A percentile compares a stretch with the other conserved stretches of the same genome.
Evolutionary conservation across 2,888 invertebrate species (phyloP).

Genomic region (Drosophila mettleri): DNA sequence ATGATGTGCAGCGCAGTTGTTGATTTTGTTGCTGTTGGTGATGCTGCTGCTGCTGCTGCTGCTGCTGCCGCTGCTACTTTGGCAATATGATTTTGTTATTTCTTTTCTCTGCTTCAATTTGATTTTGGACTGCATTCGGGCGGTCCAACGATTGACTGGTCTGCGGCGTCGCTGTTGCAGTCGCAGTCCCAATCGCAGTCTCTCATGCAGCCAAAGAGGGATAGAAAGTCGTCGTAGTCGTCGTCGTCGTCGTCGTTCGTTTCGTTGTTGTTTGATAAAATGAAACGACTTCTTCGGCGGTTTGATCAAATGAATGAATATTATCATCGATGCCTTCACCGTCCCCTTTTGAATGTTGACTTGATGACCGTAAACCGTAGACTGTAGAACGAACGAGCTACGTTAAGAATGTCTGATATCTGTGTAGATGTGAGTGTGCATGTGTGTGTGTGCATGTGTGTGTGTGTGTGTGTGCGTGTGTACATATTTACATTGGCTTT

Average conservation of each 20-base stretch:
- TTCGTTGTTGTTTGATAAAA: conserved; percentile 50
- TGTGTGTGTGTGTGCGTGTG: conserved; percentile 14
- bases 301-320: conserved; percentile 83
- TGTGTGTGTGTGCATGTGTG: conserved; percentile 17
- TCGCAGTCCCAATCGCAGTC: too few species aligned
- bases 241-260: conserved; percentile 56
- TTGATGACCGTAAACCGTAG: conserved; percentile 68
- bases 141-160: conserved; percentile 49
- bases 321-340: conserved; percentile 72
- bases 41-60: conserved; percentile 37
- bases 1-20: conserved; percentile 14
- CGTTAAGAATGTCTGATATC: conserved; percentile 69
- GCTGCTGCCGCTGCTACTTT: conserved; percentile 66
- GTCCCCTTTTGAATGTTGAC: conserved; percentile 63
- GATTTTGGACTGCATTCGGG: conserved; percentile 65
- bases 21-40: conserved; percentile 37
- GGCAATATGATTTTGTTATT: conserved; percentile 67
- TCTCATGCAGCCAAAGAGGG: conserved; percentile 15
- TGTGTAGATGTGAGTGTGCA: conserved; percentile 21
- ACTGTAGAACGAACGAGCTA: conserved; percentile 61
- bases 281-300: conserved; percentile 77
- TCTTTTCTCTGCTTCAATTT: conserved; percentile 63
- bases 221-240: conserved; percentile 55
- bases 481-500: conserved; percentile 57
- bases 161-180: too few species aligned